phyloP scores from a whole-genome alignment of 2,113 vertebrate species.

The Labeo rohita region DNA sequence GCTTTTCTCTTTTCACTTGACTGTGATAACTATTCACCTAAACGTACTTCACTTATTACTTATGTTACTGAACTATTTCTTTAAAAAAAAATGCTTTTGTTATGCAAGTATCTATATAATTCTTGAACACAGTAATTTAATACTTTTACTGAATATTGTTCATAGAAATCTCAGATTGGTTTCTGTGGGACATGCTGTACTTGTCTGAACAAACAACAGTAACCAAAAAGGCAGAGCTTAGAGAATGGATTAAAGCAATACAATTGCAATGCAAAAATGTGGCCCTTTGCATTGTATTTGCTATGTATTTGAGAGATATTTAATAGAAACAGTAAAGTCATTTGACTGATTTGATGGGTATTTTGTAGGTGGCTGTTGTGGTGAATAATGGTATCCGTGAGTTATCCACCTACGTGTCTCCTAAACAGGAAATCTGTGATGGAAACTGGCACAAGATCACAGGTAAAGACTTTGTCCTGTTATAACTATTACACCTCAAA shows the following conservation, averaged over 20 bases:
- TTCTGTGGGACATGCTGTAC: not conserved
- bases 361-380: constrained; percentile 83
- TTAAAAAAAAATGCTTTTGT: too few relatives aligned
- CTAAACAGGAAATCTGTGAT: constrained; percentile 83
- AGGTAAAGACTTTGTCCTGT: constrained; percentile 72
- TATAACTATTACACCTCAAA: not conserved
- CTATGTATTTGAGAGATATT: not conserved
- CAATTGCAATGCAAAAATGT: not conserved
- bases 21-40: not conserved
- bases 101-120: not conserved
- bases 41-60: not conserved
- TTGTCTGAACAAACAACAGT: not conserved
- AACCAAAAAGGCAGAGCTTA: not conserved
- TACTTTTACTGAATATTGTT: not conserved
- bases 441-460: constrained; percentile 91
- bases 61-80: not conserved
- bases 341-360: not conserved
- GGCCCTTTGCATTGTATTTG: not conserved
- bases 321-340: not conserved
- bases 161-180: not conserved
- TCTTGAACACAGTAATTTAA: not conserved
- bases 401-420: constrained; percentile 84
- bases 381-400: constrained; percentile 84
- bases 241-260: not conserved
- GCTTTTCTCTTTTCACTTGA: not conserved